These are phyloP conservation scores for Anastatus disparis DNA, from an alignment of 1,140 invertebrate genomes.

Conservation along the genomic window DNA sequence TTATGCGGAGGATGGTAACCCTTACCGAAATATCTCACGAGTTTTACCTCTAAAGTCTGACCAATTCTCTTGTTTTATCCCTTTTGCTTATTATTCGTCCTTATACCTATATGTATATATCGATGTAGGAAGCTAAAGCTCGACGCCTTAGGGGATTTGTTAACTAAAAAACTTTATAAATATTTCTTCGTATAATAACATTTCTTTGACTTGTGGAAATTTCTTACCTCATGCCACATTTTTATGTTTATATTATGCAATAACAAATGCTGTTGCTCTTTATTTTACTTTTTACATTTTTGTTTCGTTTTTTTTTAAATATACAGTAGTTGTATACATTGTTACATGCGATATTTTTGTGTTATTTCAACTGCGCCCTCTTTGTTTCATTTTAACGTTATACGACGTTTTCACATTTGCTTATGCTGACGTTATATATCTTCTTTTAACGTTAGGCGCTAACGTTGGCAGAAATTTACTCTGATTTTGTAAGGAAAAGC, in stretches of 20 bases:
- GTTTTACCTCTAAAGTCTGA: conserved; percentile 49
- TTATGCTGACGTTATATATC: too few species aligned
- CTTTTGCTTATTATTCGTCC: background rate
- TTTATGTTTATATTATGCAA: background rate
- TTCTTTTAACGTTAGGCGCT: too few species aligned
- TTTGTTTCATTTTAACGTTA: background rate
- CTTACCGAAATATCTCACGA: conserved; percentile 46
- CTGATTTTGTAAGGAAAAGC: background rate
- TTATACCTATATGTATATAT: background rate
- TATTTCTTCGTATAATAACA: background rate
- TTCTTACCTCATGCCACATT: background rate
- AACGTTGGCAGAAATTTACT: background rate
- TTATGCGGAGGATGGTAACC: conserved; percentile 48
- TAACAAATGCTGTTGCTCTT: background rate
- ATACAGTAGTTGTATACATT: too few species aligned
- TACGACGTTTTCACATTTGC: background rate
- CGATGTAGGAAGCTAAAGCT: too few species aligned
- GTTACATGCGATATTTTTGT: conserved; percentile 14
- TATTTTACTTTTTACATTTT: background rate
- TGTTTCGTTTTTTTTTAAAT: background rate
- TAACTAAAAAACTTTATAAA: background rate
- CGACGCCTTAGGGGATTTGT: too few species aligned
- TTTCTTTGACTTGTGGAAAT: background rate
- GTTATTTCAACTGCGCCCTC: background rate
- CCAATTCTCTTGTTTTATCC: conserved; percentile 40